Evolutionary conservation across 2,797 vertebrate genomes (phyloP), one percentile per base, ranked within the genome.

Genomic region (Erithacus rubecula): DNA sequence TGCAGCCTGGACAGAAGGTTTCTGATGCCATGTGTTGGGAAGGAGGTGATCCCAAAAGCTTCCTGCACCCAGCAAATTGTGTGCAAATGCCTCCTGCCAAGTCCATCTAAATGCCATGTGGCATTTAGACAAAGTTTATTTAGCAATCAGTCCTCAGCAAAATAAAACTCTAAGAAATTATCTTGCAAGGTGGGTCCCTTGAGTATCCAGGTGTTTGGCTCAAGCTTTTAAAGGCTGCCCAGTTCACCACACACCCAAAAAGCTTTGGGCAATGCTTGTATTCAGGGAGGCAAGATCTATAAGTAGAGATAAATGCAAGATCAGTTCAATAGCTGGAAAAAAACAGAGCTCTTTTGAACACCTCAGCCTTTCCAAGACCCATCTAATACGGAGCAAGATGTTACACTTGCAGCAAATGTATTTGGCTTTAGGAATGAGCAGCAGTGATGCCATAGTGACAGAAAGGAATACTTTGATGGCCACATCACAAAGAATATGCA

Each of bases 401-500:
- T 65, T 47, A 39, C 1, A 3, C n/a, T 81, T 4, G 1, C 11
- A 43, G 27, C 22, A 19, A 51, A 41, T 13, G 47, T 18, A 20
- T 46, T 71, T 53, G 39, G 49, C 24, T 89, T 94, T 55, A 36
- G 69, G 83, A 82, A 41, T 4, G 29, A 83, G 88, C 3, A 9
- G 36, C 3, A 5, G 43, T 22, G 77, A 76, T 90, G 77, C 63
- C 7, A 8, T 2, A 41, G 44, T 63, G 88, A 93, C 76, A 83
- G 72, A 62, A 62, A 83, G 77, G 19, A 72, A 76, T 64, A 76
- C 74, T 94, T 94, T 90, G 90, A 91, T 91, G 87, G 63, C 84
- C 90, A 85, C 29, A 26, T 78, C 53, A 93, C 67, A 87, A 94
- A 91, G 89, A 87, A 85, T 85, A 91, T 87, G 90, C 90, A 80